A percentile compares a stretch with the other conserved stretches of the same genome.
phyloP scores from a whole-genome alignment of 2,797 vertebrate species.

The Labroides dimidiatus region DNA sequence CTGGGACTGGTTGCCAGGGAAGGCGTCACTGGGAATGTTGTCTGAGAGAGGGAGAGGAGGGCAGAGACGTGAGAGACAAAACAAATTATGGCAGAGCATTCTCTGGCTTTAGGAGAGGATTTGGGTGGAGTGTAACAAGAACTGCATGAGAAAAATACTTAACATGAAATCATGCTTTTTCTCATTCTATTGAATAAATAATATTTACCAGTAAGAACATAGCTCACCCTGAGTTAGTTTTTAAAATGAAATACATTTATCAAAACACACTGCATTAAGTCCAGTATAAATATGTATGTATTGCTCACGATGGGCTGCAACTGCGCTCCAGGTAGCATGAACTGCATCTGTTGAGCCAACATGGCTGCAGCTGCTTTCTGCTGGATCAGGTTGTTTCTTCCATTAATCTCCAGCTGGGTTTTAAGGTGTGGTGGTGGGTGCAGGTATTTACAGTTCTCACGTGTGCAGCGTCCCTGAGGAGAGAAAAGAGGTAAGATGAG shows the following conservation, averaged over 20 bases:
- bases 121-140: conserved; percentile 3
- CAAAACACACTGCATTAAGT: not conserved
- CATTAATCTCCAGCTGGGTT: conserved; percentile 98
- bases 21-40: conserved; percentile 91
- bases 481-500: conserved; percentile 8
- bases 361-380: conserved; percentile 96
- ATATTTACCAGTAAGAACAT: not conserved
- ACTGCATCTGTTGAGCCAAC: conserved; percentile 98
- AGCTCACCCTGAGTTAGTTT: not conserved
- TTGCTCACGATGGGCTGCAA: conserved; percentile 94
- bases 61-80: conserved; percentile 17
- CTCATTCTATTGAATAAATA: not conserved
- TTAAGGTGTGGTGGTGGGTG: conserved; percentile 98
- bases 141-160: conserved; percentile 2
- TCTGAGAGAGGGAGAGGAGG: conserved; percentile 77
- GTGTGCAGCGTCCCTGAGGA: conserved; percentile 92
- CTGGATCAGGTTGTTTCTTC: conserved; percentile 98
- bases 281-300: not conserved
- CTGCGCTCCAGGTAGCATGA: conserved; percentile 94
- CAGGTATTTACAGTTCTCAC: conserved; percentile 99
- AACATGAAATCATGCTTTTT: not conserved
- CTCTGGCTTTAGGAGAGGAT: conserved; percentile 9
- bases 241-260: conserved; percentile 8
- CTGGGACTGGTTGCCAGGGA: conserved; percentile 91
- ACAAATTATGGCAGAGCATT: conserved; percentile 33